A percentile compares a stretch with the other conserved stretches of the same genome.
These are phyloP conservation scores for Thera britannica DNA, from an alignment of 2,888 invertebrate genomes.

Conservation along the genomic window DNA sequence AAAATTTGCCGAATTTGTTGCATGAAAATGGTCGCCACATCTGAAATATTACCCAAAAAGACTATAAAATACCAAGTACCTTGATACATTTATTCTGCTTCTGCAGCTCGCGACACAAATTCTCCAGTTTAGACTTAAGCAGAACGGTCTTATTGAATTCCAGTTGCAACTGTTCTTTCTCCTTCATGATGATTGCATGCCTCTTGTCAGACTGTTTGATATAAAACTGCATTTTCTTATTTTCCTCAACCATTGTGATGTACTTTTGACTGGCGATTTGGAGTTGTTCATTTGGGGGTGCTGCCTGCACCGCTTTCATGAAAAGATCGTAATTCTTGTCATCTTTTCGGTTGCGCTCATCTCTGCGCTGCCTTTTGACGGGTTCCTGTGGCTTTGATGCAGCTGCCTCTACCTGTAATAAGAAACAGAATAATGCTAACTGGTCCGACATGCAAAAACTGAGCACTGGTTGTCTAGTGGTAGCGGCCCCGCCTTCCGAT, in stretches of 20 bases:
- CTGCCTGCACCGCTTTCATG: slow-evolving; percentile 84
- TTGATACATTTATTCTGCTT: slow-evolving; percentile 96
- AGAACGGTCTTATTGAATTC: slow-evolving; percentile 94
- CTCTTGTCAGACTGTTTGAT: slow-evolving; percentile 86
- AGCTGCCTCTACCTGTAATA: slow-evolving; percentile 56
- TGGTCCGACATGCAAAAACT: too few species aligned
- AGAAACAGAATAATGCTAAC: background rate
- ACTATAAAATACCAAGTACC: slow-evolving; percentile 54
- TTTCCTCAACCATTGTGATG: slow-evolving; percentile 90
- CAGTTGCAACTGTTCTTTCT: slow-evolving; percentile 92
- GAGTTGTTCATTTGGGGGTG: slow-evolving; percentile 87
- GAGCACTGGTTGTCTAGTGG: too few species aligned
- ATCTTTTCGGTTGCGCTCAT: slow-evolving; percentile 76
- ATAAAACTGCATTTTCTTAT: slow-evolving; percentile 84
- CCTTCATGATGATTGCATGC: slow-evolving; percentile 85
- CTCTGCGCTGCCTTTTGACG: slow-evolving; percentile 72
- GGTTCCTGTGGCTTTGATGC: slow-evolving; percentile 50
- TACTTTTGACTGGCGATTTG: slow-evolving; percentile 90
- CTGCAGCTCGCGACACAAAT: slow-evolving; percentile 96
- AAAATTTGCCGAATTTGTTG: too few species aligned
- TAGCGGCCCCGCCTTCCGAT: too few species aligned
- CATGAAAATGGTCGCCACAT: too few species aligned
- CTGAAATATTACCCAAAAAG: background rate
- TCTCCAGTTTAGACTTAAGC: slow-evolving; percentile 93
- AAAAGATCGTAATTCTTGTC: slow-evolving; percentile 88